These are phyloP conservation scores for Micrasema longulum DNA, from an alignment of 1,140 invertebrate species.

Conservation along the genomic window DNA sequence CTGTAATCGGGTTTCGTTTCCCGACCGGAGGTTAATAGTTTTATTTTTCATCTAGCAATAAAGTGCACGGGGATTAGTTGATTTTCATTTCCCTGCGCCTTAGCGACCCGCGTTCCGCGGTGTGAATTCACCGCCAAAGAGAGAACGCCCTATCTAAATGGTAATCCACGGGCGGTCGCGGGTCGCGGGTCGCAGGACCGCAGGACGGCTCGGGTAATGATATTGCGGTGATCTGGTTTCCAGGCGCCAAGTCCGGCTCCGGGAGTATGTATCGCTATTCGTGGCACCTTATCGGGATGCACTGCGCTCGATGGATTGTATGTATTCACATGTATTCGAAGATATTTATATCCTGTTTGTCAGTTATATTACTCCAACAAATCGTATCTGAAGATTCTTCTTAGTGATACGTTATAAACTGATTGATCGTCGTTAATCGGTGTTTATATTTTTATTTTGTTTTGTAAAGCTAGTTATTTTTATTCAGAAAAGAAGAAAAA, in stretches of 20 bases:
- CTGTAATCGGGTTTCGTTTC: not conserved
- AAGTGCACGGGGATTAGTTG: too few relatives aligned
- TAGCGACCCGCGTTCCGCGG: not conserved
- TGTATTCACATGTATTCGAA: too few relatives aligned
- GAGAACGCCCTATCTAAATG: constrained; percentile 15
- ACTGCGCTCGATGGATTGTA: not conserved
- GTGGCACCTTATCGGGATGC: not conserved
- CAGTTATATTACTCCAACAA: too few relatives aligned
- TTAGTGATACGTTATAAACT: too few relatives aligned
- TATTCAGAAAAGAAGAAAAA: too few relatives aligned
- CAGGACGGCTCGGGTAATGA: constrained; percentile 1
- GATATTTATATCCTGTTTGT: too few relatives aligned
- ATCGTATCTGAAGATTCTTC: too few relatives aligned
- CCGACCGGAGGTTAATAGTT: not conserved
- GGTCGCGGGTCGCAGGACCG: too few relatives aligned
- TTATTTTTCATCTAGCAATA: not conserved
- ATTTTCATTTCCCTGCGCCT: not conserved
- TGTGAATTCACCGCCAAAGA: constrained; percentile 17
- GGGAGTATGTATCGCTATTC: constrained; percentile 3
- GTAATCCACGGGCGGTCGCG: constrained; percentile 20
- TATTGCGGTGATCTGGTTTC: constrained; percentile 4
- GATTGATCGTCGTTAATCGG: too few relatives aligned
- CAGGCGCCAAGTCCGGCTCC: not conserved
- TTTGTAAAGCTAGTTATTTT: too few relatives aligned
- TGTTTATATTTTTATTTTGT: too few relatives aligned